Conservation (phyloP, 2,888 invertebrate species). For the Lobophora halterata region DNA sequence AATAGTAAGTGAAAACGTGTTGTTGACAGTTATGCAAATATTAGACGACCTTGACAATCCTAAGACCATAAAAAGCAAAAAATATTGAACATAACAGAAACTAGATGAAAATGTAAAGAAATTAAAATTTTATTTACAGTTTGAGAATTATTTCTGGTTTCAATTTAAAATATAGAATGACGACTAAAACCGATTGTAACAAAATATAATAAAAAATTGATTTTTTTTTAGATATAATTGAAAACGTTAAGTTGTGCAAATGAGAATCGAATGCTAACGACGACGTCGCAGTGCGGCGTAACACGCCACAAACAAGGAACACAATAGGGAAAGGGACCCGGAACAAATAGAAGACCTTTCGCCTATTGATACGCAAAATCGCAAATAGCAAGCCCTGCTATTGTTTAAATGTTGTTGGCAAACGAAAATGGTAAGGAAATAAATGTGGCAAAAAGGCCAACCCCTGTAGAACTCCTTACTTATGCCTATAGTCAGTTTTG, state of each 20-base stretch:
- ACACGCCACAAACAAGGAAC: constrained; percentile 29
- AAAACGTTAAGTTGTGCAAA: constrained; percentile 26
- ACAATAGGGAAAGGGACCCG: constrained; percentile 35
- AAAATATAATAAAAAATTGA: constrained; percentile 6
- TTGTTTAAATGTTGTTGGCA: constrained; percentile 11
- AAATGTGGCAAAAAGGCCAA: constrained; percentile 1
- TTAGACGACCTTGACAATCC: constrained; percentile 17
- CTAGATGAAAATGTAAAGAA: no score
- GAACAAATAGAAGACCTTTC: constrained; percentile 19
- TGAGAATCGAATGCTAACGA: constrained; percentile 35
- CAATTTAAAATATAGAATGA: no score
- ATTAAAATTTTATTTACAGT: no score
- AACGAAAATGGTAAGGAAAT: constrained; percentile 9
- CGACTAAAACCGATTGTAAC: no score
- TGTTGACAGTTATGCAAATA: constrained; percentile 11
- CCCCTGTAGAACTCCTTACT: constrained; percentile 2
- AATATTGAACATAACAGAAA: no score
- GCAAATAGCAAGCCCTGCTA: constrained; percentile 6
- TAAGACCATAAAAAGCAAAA: no score
- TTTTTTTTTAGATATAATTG: constrained; percentile 16
- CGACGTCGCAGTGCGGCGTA: constrained; percentile 41
- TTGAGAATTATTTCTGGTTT: no score
- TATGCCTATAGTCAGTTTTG: not conserved
- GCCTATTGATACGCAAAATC: constrained; percentile 15
- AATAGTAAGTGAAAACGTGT: constrained; percentile 15